phyloP scores from a whole-genome alignment of 2,113 vertebrate genomes.

The Sprattus sprattus region DNA sequence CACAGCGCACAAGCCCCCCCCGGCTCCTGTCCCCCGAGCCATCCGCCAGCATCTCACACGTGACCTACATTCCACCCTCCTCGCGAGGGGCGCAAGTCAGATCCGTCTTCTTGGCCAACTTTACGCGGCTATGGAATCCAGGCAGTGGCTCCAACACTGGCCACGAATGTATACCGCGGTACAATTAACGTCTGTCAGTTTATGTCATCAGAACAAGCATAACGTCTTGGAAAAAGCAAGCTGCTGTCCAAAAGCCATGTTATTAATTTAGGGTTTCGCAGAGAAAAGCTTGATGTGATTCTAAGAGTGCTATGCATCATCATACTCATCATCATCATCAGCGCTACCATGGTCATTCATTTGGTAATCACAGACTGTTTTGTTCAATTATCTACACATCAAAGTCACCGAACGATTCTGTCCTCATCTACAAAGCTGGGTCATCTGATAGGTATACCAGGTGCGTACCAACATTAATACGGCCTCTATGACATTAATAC shows the following conservation, averaged over 20 bases:
- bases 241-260: neutral
- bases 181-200: neutral
- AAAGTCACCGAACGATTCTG: neutral
- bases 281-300: neutral
- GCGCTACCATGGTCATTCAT: too few relatives aligned
- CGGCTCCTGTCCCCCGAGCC: slow-evolving; percentile 44
- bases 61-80: slow-evolving; percentile 68
- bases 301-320: too few relatives aligned
- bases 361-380: neutral
- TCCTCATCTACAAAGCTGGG: neutral
- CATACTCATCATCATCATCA: neutral
- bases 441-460: neutral
- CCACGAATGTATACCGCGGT: neutral
- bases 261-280: neutral
- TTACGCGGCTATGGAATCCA: neutral
- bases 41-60: slow-evolving; percentile 53
- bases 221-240: neutral
- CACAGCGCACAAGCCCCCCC: slow-evolving; percentile 53
- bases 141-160: neutral
- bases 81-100: slow-evolving; percentile 47
- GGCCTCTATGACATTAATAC: neutral
- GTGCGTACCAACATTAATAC: neutral
- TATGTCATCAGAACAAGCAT: neutral
- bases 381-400: neutral
- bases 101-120: slow-evolving; percentile 44